Base-by-base conservation (phyloP, 2,113 vertebrate species). In the Triplophysa tibetana region DNA sequence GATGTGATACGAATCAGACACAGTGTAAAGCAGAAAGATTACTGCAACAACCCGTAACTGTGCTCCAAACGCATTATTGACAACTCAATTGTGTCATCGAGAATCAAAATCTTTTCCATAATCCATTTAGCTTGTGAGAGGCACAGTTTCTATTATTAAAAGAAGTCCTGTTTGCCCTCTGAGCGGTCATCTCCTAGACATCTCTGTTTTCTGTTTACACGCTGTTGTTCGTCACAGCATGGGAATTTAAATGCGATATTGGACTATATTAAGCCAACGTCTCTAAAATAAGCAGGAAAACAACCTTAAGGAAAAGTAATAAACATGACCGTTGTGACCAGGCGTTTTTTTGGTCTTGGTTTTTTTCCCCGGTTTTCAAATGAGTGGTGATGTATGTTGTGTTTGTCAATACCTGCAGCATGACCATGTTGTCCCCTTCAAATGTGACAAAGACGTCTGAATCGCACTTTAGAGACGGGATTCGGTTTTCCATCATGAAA, bases 401-500 rank as follows among this genome's bases (percentile, higher is more conserved):
- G 43, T 23, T n/a, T 62, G 38, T 75, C 12, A 21, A 85, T 87
- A 92, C 91, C 92, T 92, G 92, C 17, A 91, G 84, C 89, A 90
- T 88, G 33, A 91, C 86, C 21, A 91, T 75, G 21, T 86, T 91
- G 87, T 93, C 91, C 10, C 90, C 90, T 86, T 92, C 91, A 80
- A 92, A 92, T 52, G 90, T 92, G 45, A 89, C 90, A 68, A 92
- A 88, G 21, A 91, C 83, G 23, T 92, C 88, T 0, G 87, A 88
- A 81, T 91, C 90, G 21, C 92, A 91, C 79, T 90, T 90, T 13
- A 90, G 84, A 54, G 83, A 87, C 0, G 90, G 85, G 75, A 91
- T 91, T 52, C 73, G 33, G 63, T 92, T 91, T 83, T 91, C 89
- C 88, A 90, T 89, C 89, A 92, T 89, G 45, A 88, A 91, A 70